Evolutionary conservation across 2,797 vertebrate genomes (phyloP), one percentile per base, ranked within the genome.

Genomic region (Neosilurus hyrtlii): DNA sequence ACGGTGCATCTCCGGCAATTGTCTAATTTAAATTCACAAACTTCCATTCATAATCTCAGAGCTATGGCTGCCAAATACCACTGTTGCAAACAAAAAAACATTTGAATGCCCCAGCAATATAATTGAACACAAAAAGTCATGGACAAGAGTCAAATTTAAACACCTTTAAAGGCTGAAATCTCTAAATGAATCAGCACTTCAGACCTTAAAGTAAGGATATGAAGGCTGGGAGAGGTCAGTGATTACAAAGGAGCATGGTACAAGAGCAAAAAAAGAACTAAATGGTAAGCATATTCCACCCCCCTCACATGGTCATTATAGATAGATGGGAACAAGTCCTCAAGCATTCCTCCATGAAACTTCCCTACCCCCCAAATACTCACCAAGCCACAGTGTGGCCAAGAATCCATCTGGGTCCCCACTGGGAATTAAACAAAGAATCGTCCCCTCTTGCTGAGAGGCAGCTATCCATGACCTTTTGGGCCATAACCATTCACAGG

Each of bases 401-500:
- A 71, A 75, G 62, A 86, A 80, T 86, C 84, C 84, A 65, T 56
- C 82, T 65, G 51, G 18, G 65, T 43, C 62, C 82, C 80, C 79
- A 76, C 51, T 83, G 86, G 75, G 66, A 76, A 83, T 67, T 26
- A 52, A 83, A 86, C 82, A 89, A 87, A 89, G 79, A 67, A 75
- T 37, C 67, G 79, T 8, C 81, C 85, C 81, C 73, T 35, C 80
- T 82, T 81, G 72, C 76, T 79, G 72, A 81, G 80, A 83, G 86
- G 83, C 80, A 37, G 63, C 80, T 86, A 86, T 75, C 77, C 81
- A 79, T 87, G 88, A 89, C 88, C 88, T 86, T 80, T 84, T 65
- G 51, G 82, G 79, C 75, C 62, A 75, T 85, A 77, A 62, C 26
- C 61, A 81, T 79, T 79, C 56, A 82, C 52, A 56, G 66, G 79